These are phyloP conservation scores for Watsonalla binaria DNA, from an alignment of 2,888 invertebrate species.

Conservation along the genomic window DNA sequence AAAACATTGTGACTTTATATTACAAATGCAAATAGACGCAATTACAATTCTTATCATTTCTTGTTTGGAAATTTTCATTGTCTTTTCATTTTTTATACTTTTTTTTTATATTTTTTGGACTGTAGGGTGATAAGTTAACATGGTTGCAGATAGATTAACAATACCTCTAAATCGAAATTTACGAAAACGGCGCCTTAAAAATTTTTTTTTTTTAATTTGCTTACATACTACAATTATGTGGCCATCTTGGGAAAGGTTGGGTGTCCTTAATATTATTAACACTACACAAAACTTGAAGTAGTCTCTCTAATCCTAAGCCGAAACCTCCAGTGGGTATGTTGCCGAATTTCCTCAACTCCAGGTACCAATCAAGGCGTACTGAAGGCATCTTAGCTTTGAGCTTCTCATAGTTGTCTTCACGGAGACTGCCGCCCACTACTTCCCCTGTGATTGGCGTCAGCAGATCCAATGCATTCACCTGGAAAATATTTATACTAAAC, in stretches of 20 bases:
- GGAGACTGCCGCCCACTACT: conserved; percentile 95
- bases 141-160: no score
- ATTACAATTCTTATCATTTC: no score
- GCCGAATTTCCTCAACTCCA: conserved; percentile 93
- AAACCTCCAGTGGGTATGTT: conserved; percentile 95
- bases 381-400: conserved; percentile 82
- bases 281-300: conserved; percentile 89
- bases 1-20: no score
- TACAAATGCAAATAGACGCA: no score
- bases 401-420: conserved; percentile 86
- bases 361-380: conserved; percentile 87
- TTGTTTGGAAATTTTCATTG: no score
- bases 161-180: no score
- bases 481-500: conserved; percentile 19
- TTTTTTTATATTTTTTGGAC: no score
- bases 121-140: no score
- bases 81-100: no score
- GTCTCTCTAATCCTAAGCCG: conserved; percentile 97
- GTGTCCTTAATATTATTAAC: conserved; percentile 95
- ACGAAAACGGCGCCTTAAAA: no score
- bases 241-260: conserved; percentile 96
- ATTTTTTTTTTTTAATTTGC: no score
- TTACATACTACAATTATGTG: conserved; percentile 88
- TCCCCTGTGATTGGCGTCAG: conserved; percentile 94
- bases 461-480: conserved; percentile 92